These are phyloP conservation scores for Plodia interpunctella DNA, from an alignment of 1,140 invertebrate species.

Conservation along the genomic window DNA sequence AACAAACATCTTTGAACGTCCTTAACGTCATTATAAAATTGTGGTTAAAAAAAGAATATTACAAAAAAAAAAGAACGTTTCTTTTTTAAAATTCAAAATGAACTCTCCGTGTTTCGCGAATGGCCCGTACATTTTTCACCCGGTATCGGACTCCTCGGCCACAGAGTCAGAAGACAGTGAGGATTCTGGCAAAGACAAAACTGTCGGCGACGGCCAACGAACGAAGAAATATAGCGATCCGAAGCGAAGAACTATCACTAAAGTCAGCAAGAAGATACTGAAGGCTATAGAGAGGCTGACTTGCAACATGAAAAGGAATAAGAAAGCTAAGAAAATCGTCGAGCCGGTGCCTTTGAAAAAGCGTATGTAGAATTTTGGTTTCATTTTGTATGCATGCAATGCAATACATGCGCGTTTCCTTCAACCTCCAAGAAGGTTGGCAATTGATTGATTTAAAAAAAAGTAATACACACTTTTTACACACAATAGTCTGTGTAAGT, in stretches of 20 bases:
- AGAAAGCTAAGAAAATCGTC: conserved; percentile 38
- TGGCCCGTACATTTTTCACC: conserved; percentile 65
- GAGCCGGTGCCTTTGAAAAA: conserved; percentile 19
- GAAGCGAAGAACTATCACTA: conserved; percentile 69
- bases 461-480: no score
- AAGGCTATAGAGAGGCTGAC: conserved; percentile 65
- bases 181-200: conserved; percentile 61
- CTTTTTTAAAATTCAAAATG: conserved; percentile 31
- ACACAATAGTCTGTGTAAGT: no score
- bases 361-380: conserved; percentile 21
- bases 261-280: conserved; percentile 69
- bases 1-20: no score
- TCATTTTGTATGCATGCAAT: no score
- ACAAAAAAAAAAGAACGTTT: no score
- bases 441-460: no score
- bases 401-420: no score
- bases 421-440: no score
- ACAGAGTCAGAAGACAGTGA: conserved; percentile 67
- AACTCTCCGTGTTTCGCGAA: conserved; percentile 58
- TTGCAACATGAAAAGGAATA: conserved; percentile 57
- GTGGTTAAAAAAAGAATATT: no score
- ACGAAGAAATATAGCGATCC: conserved; percentile 66
- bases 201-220: conserved; percentile 44
- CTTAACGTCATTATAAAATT: no score
- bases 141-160: conserved; percentile 63